Evolutionary conservation across 2,797 vertebrate species (phyloP).

Genomic region (Falco peregrinus): DNA sequence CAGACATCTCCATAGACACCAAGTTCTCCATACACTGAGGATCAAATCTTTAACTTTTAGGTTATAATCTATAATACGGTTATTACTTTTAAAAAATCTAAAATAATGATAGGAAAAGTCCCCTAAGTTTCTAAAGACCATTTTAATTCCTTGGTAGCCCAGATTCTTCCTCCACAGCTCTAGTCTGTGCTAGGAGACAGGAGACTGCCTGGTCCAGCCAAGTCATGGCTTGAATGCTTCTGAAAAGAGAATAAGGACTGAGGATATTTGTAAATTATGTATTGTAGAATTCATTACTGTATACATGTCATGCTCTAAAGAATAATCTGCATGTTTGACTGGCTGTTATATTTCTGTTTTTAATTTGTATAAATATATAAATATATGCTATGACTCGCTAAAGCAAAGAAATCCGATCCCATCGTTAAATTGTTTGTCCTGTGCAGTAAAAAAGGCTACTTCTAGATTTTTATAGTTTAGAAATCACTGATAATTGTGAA

Average conservation of each 20-base stretch:
- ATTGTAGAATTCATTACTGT: not conserved
- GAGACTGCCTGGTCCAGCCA: rapidly evolving
- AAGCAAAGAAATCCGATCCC: not conserved
- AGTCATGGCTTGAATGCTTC: not conserved
- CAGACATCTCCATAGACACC: not conserved
- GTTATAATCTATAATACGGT: not conserved
- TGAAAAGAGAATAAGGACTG: not conserved
- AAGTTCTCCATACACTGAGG: not conserved
- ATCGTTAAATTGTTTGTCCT: not conserved
- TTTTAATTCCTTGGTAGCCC: not conserved
- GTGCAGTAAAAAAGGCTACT: not conserved
- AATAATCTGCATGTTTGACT: not conserved
- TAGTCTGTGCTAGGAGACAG: not conserved
- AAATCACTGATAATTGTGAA: not conserved
- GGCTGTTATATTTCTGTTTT: not conserved
- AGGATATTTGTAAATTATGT: not conserved
- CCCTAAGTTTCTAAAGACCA: not conserved
- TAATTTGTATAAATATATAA: not conserved
- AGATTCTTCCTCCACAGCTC: not conserved
- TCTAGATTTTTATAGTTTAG: not conserved
- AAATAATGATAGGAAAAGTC: not conserved
- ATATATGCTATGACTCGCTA: not conserved
- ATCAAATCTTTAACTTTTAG: not conserved
- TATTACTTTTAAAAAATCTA: not conserved
- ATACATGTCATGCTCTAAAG: not conserved